phyloP scores from a whole-genome alignment of 1,140 invertebrate genomes.

The Nasonia longicornis region DNA sequence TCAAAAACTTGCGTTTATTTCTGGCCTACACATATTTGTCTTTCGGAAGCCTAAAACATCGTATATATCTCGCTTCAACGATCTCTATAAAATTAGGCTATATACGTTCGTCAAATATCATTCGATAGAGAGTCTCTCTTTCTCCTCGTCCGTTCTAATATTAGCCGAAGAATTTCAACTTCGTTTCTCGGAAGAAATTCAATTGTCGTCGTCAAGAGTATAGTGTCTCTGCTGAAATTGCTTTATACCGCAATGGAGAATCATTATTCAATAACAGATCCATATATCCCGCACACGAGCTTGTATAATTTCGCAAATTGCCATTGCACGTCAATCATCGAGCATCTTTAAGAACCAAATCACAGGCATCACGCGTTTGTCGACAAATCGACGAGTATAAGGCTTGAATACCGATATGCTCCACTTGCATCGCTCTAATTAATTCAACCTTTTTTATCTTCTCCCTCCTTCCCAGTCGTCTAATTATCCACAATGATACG shows the following conservation, averaged over 20 bases:
- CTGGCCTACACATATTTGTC: no score
- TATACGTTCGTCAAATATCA: slow-evolving; percentile 5
- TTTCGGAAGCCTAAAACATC: background rate
- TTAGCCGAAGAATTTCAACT: background rate
- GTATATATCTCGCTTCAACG: background rate
- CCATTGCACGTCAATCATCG: background rate
- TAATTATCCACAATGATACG: background rate
- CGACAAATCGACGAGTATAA: background rate
- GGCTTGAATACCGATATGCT: background rate
- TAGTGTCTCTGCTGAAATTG: no score
- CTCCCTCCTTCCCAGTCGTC: background rate
- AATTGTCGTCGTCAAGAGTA: no score
- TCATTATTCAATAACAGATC: no score
- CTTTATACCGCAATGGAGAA: no score
- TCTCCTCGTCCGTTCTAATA: background rate
- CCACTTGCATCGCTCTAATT: slow-evolving; percentile 13
- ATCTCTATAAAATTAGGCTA: slow-evolving; percentile 16
- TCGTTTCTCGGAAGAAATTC: background rate
- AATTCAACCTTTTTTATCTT: background rate
- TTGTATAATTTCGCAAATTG: background rate
- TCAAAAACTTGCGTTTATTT: no score
- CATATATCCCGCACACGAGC: no score
- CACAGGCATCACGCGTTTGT: background rate
- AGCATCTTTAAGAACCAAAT: background rate
- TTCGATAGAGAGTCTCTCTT: background rate